A percentile compares a stretch with the other conserved stretches of the same genome.
These are phyloP conservation scores for Pampusana beccarii DNA, from an alignment of 2,113 vertebrate genomes.

Conservation along the genomic window DNA sequence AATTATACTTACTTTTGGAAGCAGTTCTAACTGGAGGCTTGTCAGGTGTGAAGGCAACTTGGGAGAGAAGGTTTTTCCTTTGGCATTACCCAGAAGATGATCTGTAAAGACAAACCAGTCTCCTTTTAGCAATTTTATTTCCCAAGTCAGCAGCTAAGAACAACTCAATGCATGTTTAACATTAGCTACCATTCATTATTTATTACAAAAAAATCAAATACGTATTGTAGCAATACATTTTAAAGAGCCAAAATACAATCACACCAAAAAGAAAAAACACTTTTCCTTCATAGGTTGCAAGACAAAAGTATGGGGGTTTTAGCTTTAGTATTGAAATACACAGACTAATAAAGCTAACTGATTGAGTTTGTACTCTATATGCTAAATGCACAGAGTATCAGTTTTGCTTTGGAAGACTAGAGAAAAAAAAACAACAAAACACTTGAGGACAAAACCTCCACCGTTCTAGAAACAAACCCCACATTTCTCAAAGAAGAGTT, in stretches of 20 bases:
- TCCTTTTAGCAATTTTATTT: neutral
- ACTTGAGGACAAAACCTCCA: neutral
- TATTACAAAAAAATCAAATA: neutral
- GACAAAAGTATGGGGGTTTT: neutral
- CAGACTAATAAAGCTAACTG: neutral
- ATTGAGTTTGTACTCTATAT: neutral
- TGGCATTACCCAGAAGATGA: fast-evolving
- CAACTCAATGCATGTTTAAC: neutral
- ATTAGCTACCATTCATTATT: neutral
- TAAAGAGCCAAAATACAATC: neutral
- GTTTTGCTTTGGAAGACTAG: neutral
- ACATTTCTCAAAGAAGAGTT: neutral
- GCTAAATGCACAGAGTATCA: neutral
- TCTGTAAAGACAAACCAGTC: neutral
- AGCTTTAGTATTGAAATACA: neutral
- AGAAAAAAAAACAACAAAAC: neutral
- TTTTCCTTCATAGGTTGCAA: neutral
- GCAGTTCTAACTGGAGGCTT: neutral
- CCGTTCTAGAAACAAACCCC: neutral
- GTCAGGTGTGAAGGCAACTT: neutral
- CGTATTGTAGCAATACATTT: fast-evolving
- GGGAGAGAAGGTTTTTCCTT: neutral
- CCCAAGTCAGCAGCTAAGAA: neutral
- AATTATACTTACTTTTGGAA: neutral
- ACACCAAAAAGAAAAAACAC: neutral